phyloP scores from a whole-genome alignment of 1,140 invertebrate genomes.

The Drosophila pandora region DNA sequence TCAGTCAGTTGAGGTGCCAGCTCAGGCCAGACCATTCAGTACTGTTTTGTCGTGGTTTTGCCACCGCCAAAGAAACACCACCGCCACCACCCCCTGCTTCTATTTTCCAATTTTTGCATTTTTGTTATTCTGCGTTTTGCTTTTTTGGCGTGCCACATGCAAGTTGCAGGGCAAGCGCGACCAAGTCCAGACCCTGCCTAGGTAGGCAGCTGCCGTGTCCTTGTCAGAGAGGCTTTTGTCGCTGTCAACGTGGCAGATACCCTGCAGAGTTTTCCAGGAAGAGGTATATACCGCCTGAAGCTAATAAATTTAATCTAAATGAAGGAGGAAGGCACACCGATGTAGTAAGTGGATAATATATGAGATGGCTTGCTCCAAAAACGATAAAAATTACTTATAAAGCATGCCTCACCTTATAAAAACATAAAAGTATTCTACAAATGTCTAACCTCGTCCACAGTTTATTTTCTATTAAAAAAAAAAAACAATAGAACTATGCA shows the following conservation, averaged over 20 bases:
- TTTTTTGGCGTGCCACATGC: constrained; percentile 59
- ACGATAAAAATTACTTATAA: too few relatives aligned
- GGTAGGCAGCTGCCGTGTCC: constrained; percentile 58
- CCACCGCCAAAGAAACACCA: constrained; percentile 6
- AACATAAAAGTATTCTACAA: too few relatives aligned
- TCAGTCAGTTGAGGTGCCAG: constrained; percentile 45
- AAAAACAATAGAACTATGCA: too few relatives aligned
- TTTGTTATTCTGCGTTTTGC: constrained; percentile 12
- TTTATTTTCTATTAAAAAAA: too few relatives aligned
- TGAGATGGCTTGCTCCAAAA: too few relatives aligned
- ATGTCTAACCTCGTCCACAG: too few relatives aligned
- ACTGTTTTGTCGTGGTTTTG: constrained; percentile 45
- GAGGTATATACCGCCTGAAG: constrained; percentile 7
- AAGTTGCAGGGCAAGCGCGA: constrained; percentile 26
- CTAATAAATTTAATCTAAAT: neutral
- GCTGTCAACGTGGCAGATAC: constrained; percentile 49
- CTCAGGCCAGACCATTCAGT: constrained; percentile 23
- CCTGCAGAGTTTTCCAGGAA: constrained; percentile 7
- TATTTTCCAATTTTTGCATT: constrained; percentile 26
- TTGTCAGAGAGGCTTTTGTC: constrained; percentile 61
- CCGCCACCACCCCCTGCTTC: neutral
- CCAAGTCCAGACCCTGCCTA: constrained; percentile 36
- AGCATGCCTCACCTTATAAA: too few relatives aligned
- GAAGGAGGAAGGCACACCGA: too few relatives aligned
- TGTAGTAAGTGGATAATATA: too few relatives aligned